These are phyloP conservation scores for Sinodicranocentrus sp. DNA, from an alignment of 2,888 invertebrate genomes.

Conservation along the genomic window DNA sequence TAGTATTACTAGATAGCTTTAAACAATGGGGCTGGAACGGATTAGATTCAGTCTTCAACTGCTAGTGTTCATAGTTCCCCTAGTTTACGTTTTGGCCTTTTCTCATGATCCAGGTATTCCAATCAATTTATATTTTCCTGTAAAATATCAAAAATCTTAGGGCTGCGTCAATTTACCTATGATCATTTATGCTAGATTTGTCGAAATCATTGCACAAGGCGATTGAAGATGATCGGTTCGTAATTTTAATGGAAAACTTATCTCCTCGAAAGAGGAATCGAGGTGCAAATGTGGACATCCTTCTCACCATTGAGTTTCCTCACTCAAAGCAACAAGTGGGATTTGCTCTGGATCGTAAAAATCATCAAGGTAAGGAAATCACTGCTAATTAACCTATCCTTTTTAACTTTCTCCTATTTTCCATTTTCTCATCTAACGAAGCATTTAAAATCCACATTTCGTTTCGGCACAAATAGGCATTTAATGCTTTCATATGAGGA, in stretches of 20 bases:
- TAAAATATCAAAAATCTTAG: no score
- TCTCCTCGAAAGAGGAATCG: slow-evolving; percentile 73
- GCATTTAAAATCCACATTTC: no score
- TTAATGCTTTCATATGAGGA: no score
- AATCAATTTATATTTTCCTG: background rate
- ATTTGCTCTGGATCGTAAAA: slow-evolving; percentile 81
- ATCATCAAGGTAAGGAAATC: slow-evolving; percentile 80
- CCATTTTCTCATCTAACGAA: no score
- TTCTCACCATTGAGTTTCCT: slow-evolving; percentile 82
- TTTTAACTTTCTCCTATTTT: no score
- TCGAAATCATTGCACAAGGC: slow-evolving; percentile 75
- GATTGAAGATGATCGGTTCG: slow-evolving; percentile 76
- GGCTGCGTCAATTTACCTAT: background rate
- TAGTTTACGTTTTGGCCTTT: slow-evolving; percentile 69
- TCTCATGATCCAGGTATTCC: slow-evolving; percentile 73
- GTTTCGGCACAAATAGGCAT: no score
- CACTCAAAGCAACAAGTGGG: slow-evolving; percentile 81
- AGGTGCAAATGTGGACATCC: slow-evolving; percentile 79
- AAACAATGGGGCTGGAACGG: slow-evolving; percentile 21
- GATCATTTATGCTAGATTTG: slow-evolving; percentile 66
- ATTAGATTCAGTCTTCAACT: slow-evolving; percentile 49
- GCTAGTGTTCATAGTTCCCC: slow-evolving; percentile 65
- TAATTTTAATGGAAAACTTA: slow-evolving; percentile 75
- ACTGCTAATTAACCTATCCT: no score
- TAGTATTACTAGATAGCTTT: slow-evolving; percentile 26